A percentile compares a stretch with the other conserved stretches of the same genome.
Evolutionary conservation across 1,140 invertebrate genomes (phyloP).

Genomic region (Glossosoma conforme): DNA sequence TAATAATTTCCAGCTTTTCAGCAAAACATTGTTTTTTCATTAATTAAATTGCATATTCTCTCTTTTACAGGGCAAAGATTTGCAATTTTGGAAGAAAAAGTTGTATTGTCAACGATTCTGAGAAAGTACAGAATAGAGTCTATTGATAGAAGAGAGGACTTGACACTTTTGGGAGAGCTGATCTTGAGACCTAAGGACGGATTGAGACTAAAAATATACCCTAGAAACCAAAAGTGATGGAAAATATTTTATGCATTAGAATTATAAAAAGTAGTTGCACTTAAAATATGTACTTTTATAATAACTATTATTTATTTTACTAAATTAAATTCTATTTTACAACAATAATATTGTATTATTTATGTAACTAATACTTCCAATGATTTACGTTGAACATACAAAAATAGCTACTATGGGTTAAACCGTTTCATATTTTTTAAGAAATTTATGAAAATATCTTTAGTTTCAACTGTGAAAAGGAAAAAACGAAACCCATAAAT

Average conservation of each 20-base stretch:
- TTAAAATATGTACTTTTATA: neutral
- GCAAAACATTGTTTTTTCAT: too few species aligned
- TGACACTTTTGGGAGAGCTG: constrained; percentile 51
- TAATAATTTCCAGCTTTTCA: too few species aligned
- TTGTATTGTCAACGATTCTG: constrained; percentile 59
- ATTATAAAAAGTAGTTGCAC: neutral
- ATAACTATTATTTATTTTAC: neutral
- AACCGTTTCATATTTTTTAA: too few species aligned
- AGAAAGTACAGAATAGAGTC: constrained; percentile 56
- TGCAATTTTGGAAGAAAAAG: constrained; percentile 68
- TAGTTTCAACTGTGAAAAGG: too few species aligned
- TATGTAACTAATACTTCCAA: too few species aligned
- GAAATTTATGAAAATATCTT: too few species aligned
- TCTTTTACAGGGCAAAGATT: constrained; percentile 60
- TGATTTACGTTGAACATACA: too few species aligned
- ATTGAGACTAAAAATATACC: constrained; percentile 45
- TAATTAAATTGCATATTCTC: too few species aligned
- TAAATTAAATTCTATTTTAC: too few species aligned
- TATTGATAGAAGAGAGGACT: constrained; percentile 50
- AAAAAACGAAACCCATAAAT: too few species aligned
- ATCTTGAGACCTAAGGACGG: constrained; percentile 55
- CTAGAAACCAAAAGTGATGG: constrained; percentile 25
- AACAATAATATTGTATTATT: too few species aligned
- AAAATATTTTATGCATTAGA: constrained; percentile 2
- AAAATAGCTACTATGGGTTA: too few species aligned